Base-by-base conservation (phyloP, 2,113 vertebrate species). In the Stegastes partitus region DNA sequence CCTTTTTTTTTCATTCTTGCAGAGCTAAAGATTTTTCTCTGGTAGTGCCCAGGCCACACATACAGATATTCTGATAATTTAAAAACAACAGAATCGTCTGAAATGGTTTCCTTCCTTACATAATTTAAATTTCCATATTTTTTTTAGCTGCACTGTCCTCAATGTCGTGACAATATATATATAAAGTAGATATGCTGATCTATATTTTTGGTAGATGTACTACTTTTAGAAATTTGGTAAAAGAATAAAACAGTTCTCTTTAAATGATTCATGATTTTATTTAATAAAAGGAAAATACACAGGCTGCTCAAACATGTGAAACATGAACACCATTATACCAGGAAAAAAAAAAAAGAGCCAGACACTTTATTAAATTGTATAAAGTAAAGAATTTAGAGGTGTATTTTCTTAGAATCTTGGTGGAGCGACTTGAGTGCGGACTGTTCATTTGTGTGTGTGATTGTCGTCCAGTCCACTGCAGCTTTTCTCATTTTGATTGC, bases 401-500 rank as follows among this genome's bases (percentile, higher is more conserved):
- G 2, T 45, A 39, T 63, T 75, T 51, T 11, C 22, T 59, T 42
- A 21, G 61, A 1, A 45, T 53, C 31, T 62, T 34, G 6, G 2
- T 56, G 31, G 12, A 10, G 49, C 2, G 9, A 50, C 28, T 44
- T 72, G 22, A 50, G 50, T 70, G 70, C 76, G 53, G 58, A 62
- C 49, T 68, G 58, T 88, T 88, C 68, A 78, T 87, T 81, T 79
- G 77, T 83, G 83, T 72, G 72, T 79, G 68, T 77, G 80, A 87
- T 79, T 62, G 82, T 79, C 54, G n/a, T 61, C 74, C 73, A 77
- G 54, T 66, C 51, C 59, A 28, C 74, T 86, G 74, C 82, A 86
- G 85, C 81, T 87, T 88, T 87, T 87, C 87, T 84, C 87, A 88
- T 84, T 92, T 77, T 83, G 87, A 93, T 86, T 93, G 85, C 87